Evolutionary conservation across 2,888 invertebrate species (phyloP), one percentile per base, ranked within the genome.

Genomic region (Carpatolechia fugitivella): DNA sequence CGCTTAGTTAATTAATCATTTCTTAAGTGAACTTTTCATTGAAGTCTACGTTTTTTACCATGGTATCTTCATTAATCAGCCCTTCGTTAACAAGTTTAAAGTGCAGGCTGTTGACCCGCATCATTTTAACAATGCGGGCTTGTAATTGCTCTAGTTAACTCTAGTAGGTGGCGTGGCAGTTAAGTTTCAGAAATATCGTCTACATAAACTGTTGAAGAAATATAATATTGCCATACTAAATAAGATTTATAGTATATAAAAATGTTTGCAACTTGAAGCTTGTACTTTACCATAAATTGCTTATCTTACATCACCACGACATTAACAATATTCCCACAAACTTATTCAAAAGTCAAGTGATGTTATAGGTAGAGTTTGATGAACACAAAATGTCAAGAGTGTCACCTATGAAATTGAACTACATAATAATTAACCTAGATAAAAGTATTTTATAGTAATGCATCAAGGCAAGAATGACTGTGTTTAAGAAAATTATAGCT

Each of bases 391-490:
- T 20, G 20, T 41, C 20, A 20, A 24, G 24, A 24, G 24, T 24
- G 24, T 6, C 36, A 36, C 13, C 38, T n/a, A 24, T 50, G 36
- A 29, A 50, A 24, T 50, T 24, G 14, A 8, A 13, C 18, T 29
- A 50, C 38, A 50, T 50, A 36, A 50, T 29, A 50, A 50, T 50
- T 50, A 50, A 50, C 50, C 50, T 50, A 50, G 13, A 29, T 50
- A 44, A 35, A 35, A n/a, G n/a, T 20, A 11, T 20, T 35, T 30
- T 33, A 48, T 6, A 5, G 29, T 50, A 29, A 50, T 38, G n/a
- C 29, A 38, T 29, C 13, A 41, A 18, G 40, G 11, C 16, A 11
- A 24, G 3, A 24, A 50, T 35, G 18, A 35, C 18, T 14, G 10
- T 24, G 30, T 33, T 35, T 3, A 35, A 33, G 20, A 35, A 49